These are phyloP conservation scores for Mythimna loreyi DNA, from an alignment of 2,888 invertebrate genomes.

Conservation along the genomic window DNA sequence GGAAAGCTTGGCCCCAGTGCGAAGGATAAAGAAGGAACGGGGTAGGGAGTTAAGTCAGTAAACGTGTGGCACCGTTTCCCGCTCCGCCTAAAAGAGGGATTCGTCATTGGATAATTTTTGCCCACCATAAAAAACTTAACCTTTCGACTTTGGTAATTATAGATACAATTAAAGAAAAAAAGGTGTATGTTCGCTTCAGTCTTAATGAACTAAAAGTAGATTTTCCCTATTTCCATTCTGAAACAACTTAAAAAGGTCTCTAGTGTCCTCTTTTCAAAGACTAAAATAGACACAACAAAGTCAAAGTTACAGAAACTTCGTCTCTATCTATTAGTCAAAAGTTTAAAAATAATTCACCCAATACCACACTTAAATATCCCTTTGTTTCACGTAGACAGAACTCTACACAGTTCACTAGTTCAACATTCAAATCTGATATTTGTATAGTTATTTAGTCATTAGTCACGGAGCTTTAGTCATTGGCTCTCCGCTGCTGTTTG, in stretches of 20 bases:
- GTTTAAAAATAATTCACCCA: background rate
- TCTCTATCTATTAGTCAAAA: too few species aligned
- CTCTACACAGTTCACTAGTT: constrained; percentile 36
- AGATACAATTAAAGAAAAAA: too few species aligned
- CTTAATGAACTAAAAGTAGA: too few species aligned
- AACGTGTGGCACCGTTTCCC: too few species aligned
- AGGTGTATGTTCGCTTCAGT: too few species aligned
- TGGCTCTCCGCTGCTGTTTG: constrained; percentile 19
- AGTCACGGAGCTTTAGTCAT: constrained; percentile 61
- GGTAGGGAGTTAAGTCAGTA: too few species aligned
- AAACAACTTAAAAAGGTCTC: background rate
- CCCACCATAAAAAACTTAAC: too few species aligned
- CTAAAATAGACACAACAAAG: background rate
- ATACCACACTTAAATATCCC: constrained; percentile 10
- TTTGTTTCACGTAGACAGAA: constrained; percentile 34
- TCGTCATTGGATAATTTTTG: too few species aligned
- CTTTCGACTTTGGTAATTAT: too few species aligned
- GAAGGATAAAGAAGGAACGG: too few species aligned
- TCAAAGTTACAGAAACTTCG: background rate
- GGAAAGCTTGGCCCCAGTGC: too few species aligned
- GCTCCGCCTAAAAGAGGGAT: too few species aligned
- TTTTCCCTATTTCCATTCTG: background rate
- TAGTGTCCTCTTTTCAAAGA: background rate
- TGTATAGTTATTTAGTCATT: constrained; percentile 57
- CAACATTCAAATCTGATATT: constrained; percentile 42